A percentile compares a stretch with the other conserved stretches of the same genome.
Conservation (phyloP, 2,113 vertebrate species). For the Pomatorhinus ruficollis region DNA sequence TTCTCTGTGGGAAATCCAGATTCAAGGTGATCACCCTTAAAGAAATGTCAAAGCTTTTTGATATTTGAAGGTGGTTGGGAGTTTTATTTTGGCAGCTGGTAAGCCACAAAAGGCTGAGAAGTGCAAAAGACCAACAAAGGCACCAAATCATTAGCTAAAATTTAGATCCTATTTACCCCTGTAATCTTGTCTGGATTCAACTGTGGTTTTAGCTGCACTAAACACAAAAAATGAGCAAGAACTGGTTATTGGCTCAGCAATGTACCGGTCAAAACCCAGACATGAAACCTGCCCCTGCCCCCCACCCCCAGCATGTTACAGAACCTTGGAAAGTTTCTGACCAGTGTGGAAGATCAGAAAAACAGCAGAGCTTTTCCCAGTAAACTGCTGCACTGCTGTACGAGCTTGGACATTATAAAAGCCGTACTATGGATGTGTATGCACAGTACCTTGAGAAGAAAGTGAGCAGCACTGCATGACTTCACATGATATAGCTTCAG, state of each 20-base stretch:
- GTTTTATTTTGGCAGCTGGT: background rate
- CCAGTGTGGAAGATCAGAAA: background rate
- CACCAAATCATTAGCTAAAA: background rate
- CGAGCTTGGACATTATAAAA: background rate
- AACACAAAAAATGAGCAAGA: background rate
- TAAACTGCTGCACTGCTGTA: background rate
- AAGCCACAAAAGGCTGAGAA: background rate
- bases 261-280: background rate
- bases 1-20: background rate
- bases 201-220: background rate
- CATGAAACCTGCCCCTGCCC: background rate
- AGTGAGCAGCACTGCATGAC: conserved; percentile 80
- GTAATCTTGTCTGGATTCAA: background rate
- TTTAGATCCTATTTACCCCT: background rate
- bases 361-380: background rate
- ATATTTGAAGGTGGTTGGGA: background rate
- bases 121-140: background rate
- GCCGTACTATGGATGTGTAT: background rate
- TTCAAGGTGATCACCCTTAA: background rate
- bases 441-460: conserved; percentile 81
- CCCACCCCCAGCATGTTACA: background rate
- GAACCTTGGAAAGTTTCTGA: background rate
- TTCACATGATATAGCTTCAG: conserved; percentile 79
- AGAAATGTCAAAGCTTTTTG: background rate
- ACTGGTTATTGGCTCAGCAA: background rate